phyloP scores from a whole-genome alignment of 2,113 vertebrate species.

The Xenus cinereus region DNA sequence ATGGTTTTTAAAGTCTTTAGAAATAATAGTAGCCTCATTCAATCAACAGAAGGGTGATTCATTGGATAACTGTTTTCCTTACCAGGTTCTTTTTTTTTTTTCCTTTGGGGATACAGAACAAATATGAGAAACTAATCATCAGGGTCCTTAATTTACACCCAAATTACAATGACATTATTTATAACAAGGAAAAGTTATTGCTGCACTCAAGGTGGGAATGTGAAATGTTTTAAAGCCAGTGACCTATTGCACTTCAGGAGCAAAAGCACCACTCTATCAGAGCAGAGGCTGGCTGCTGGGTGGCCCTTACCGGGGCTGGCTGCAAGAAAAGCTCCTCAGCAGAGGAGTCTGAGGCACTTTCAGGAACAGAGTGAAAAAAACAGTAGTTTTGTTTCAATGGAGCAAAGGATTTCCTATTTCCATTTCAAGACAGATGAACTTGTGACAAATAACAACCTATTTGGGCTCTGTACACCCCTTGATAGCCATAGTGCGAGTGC shows the following conservation, averaged over 20 bases:
- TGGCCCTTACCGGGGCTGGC: not conserved
- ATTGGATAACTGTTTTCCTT: not conserved
- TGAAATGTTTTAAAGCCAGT: not conserved
- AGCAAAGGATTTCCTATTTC: not conserved
- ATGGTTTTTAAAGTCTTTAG: not conserved
- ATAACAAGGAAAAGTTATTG: not conserved
- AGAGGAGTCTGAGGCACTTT: not conserved
- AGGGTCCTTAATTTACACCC: not conserved
- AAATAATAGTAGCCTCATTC: not conserved
- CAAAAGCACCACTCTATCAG: not conserved
- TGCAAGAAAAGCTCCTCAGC: not conserved
- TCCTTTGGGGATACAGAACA: not conserved
- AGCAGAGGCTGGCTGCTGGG: not conserved
- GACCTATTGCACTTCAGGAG: not conserved
- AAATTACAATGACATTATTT: not conserved
- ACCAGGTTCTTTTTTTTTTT: not conserved
- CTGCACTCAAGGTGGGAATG: not conserved
- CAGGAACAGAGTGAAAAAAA: not conserved
- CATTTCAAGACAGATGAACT: not conserved
- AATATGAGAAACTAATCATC: not conserved
- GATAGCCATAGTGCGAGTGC: not conserved
- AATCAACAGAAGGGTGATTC: not conserved
- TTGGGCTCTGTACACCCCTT: not conserved
- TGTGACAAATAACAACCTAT: not conserved
- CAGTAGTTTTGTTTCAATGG: not conserved